phyloP scores from a whole-genome alignment of 2,113 vertebrate species.

The Plectropomus leopardus region DNA sequence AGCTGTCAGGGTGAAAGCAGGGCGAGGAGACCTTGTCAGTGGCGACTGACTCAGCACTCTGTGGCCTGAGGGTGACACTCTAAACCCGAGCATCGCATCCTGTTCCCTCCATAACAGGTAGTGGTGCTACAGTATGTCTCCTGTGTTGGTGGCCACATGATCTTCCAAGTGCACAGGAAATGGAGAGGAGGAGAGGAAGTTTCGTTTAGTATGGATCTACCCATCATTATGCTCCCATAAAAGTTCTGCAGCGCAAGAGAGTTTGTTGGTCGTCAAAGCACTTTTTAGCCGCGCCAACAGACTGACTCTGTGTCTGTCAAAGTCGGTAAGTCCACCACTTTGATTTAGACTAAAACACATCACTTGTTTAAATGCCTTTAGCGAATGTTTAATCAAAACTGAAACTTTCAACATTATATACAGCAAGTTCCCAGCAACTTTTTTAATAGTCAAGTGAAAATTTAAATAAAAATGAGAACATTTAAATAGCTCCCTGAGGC shows the following conservation, averaged over 20 bases:
- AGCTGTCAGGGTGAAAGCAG: constrained; percentile 75
- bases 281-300: not conserved
- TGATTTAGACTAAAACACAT: not conserved
- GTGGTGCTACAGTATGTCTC: constrained; percentile 25
- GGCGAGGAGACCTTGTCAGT: constrained; percentile 74
- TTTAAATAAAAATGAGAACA: no score
- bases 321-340: not conserved
- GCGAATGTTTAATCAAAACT: no score
- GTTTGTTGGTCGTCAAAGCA: constrained; percentile 4
- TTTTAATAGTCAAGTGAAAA: no score
- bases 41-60: constrained; percentile 80
- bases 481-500: no score
- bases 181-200: not conserved
- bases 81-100: constrained; percentile 67
- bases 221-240: not conserved
- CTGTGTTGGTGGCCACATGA: constrained; percentile 22
- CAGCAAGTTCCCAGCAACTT: no score
- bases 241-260: not conserved
- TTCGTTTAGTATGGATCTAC: not conserved
- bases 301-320: not conserved
- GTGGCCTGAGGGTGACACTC: constrained; percentile 74
- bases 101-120: constrained; percentile 50
- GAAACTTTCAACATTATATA: no score
- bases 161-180: constrained; percentile 13
- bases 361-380: no score